Evolutionary conservation across 2,888 invertebrate genomes (phyloP).

Genomic region (Lapara coniferarum): DNA sequence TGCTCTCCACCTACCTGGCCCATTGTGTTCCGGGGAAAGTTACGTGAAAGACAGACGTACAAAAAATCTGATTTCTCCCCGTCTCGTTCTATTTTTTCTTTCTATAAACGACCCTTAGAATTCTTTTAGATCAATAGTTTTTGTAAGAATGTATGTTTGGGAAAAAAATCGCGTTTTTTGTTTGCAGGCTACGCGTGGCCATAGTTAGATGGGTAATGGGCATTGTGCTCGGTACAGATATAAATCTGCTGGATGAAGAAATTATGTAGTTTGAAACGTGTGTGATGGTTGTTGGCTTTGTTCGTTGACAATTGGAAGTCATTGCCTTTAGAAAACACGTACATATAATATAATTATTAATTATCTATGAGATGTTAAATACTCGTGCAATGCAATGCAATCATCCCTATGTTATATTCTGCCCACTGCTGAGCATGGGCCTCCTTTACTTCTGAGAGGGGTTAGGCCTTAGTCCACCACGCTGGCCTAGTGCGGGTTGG

Average conservation of each 20-base stretch:
- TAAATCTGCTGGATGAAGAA: constrained; percentile 6
- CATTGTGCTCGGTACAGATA: neutral
- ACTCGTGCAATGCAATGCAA: too few relatives aligned
- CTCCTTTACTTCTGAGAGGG: too few relatives aligned
- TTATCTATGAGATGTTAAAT: too few relatives aligned
- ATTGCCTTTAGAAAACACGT: neutral
- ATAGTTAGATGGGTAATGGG: constrained; percentile 12
- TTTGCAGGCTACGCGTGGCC: constrained; percentile 65
- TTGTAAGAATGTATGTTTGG: constrained; percentile 60
- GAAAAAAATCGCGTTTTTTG: constrained; percentile 56
- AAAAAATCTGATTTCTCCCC: constrained; percentile 71
- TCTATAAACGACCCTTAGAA: constrained; percentile 60
- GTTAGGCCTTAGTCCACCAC: too few relatives aligned
- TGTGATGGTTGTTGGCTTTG: neutral
- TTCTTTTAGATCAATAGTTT: constrained; percentile 73
- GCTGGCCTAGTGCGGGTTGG: too few relatives aligned
- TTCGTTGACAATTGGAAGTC: neutral
- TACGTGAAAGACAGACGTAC: constrained; percentile 70
- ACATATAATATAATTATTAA: too few relatives aligned
- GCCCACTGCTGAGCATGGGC: too few relatives aligned
- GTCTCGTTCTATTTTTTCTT: constrained; percentile 63
- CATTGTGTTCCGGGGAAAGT: constrained; percentile 76
- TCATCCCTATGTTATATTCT: too few relatives aligned
- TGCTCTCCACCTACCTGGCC: constrained; percentile 67
- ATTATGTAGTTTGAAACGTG: constrained; percentile 3